Base-by-base conservation (phyloP, 2,113 vertebrate species). In the Toxotes chatareus region DNA sequence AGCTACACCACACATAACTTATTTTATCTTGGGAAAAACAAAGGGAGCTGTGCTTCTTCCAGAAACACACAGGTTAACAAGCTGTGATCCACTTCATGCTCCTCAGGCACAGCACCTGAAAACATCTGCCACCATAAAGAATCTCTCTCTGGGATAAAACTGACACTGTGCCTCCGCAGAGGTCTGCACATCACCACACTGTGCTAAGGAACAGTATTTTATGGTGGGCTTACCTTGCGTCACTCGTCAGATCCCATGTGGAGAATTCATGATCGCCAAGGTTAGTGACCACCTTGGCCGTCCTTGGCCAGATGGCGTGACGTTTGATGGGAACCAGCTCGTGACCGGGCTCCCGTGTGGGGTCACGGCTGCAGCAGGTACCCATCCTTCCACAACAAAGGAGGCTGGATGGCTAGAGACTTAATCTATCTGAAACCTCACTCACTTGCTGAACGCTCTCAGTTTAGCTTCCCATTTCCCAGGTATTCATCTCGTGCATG, bases 291-390 rank as follows among this genome's bases (percentile, higher is more conserved):
- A 66, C 76, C 56, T 59, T 73, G 32, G 89, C 23, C 10, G 60
- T 36, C 63, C 55, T 40, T 5, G 82, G 77, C 91, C 88, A 88
- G 36, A 72, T 6, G 0, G 70, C 7, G 34, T 89, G 86, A 0
- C 65, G 82, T 57, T 87, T 91, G 55, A 93, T 47, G 23, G 71
- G 40, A 7, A 93, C 92, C 42, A 83, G 69, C 70, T 91, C 84
- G 6, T 89, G 82, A 5, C 87, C 89, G 0, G 67, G 44, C 27
- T 79, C 86, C 23, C 2, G 57, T 0, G 36, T 7, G 5, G 63
- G 84, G 73, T 84, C 67, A 1, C 78, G 74, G 79, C 86, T 89
- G 56, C 90, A 92, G 77, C 91, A 85, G 57, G 70, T 60, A 0
- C 85, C 92, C 86, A 88, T 93, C 64, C 14, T 81, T 53, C 36